A percentile compares a stretch with the other conserved stretches of the same genome.
Evolutionary conservation across 2,888 invertebrate genomes (phyloP).

Genomic region (Leptinotarsa haldemani): DNA sequence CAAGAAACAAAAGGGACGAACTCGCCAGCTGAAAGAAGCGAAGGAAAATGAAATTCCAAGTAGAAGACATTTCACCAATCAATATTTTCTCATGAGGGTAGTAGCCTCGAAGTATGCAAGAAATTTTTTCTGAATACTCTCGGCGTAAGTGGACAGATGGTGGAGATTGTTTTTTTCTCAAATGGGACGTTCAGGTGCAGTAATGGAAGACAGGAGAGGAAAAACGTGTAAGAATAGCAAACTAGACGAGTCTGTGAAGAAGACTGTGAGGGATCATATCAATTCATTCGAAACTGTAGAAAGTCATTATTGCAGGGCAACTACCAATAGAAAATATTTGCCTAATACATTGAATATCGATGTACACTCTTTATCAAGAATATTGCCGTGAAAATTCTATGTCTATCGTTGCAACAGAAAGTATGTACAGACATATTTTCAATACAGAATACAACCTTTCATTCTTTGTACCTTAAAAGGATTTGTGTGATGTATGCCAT

Average conservation of each 20-base stretch:
- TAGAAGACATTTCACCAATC: not conserved
- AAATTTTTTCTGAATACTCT: conserved; percentile 21
- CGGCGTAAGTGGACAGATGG: conserved; percentile 18
- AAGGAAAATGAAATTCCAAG: not conserved
- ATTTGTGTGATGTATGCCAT: not conserved
- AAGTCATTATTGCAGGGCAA: conserved; percentile 22
- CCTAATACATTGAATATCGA: conserved; percentile 25
- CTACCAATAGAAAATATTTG: conserved; percentile 4
- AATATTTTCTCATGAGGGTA: not conserved
- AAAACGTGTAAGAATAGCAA: conserved; percentile 23
- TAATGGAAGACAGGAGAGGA: conserved; percentile 22
- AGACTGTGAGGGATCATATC: conserved; percentile 25
- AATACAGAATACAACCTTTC: no score
- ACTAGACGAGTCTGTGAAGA: conserved; percentile 18
- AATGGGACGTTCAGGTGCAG: conserved; percentile 19
- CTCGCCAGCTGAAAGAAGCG: not conserved
- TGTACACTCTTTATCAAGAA: conserved; percentile 21
- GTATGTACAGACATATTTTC: no score
- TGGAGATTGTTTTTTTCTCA: conserved; percentile 14
- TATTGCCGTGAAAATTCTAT: conserved; percentile 4
- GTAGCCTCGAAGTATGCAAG: conserved; percentile 19
- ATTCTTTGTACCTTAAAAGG: not conserved
- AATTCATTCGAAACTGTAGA: conserved; percentile 26
- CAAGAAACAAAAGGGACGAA: not conserved
- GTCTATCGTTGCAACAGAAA: not conserved